Evolutionary conservation across 2,113 vertebrate species (phyloP).

Genomic region (Mionectes macconnelli): DNA sequence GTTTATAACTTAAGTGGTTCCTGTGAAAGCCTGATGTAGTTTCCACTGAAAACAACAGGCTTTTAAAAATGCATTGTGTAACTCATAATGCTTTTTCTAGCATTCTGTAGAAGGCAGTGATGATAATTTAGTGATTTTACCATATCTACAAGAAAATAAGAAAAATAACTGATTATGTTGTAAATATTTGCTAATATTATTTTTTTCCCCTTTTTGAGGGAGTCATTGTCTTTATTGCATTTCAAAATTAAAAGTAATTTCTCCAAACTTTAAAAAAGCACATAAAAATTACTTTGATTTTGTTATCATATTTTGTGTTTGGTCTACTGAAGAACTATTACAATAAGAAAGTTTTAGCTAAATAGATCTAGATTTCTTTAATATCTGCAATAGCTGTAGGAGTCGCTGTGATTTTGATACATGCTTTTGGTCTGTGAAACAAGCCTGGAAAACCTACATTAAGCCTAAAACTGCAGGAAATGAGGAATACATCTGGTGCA

Average conservation of each 20-base stretch:
- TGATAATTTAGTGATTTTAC: background rate
- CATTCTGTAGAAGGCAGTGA: background rate
- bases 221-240: background rate
- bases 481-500: background rate
- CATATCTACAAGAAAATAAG: background rate
- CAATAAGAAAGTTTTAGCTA: background rate
- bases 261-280: background rate
- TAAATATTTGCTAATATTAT: background rate
- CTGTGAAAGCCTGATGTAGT: background rate
- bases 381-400: background rate
- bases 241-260: background rate
- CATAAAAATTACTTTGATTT: background rate
- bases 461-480: background rate
- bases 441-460: rapidly evolving
- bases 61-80: background rate
- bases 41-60: background rate
- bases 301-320: background rate
- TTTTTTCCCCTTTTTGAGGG: background rate
- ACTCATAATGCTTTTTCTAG: background rate
- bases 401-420: background rate
- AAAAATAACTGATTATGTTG: background rate
- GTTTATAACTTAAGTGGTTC: background rate
- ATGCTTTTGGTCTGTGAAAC: background rate
- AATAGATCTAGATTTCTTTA: background rate
- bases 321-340: background rate